Base-by-base conservation (phyloP, 1,140 invertebrate species). In the Euschistus heros region DNA sequence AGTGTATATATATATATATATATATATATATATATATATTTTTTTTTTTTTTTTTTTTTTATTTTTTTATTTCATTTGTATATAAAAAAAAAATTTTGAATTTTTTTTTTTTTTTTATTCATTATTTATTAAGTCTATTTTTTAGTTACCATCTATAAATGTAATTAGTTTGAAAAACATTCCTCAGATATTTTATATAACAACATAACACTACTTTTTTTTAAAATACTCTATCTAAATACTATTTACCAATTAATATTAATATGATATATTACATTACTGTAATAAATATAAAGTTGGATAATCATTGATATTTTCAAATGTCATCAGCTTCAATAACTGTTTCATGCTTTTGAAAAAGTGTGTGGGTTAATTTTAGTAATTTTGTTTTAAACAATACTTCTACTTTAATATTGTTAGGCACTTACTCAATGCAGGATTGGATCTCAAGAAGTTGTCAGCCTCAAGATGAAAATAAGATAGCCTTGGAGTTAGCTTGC, bases 381-480 rank as follows among this genome's bases (percentile, higher is more conserved):
- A 10, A 17, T 44, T 52, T 13, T 17, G 8, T 6, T 52, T 18
- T 52, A 17, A 33, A 50, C 14, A 57, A 67, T 7, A 55, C 10
- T 27, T 55, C 6, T n/a, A 18, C 37, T 33, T 33, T 52, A 18
- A 7, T 57, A 4, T 18, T 8, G 13, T 4, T 64, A 8, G 52
- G 6, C 46, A 71, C 70, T 71, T 62, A 72, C 71, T 71, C 22
- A 72, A 57, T 69, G 68, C 68, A 17, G 68, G 70, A 42, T 70
- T 71, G 44, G 68, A 69, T 13, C 69, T 70, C 47, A 72, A 64
- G n/a, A 72, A 61, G 55, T 72, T 72, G 26, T 67, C 68, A 46
- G 68, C 68, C 47, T 70, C 66, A 20, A 70, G 61, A 33, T 70
- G 69, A 30, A 71, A 63, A 24, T 68, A 62, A 14, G 66, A 64